Evolutionary conservation across 2,888 invertebrate species (phyloP), one percentile per base, ranked within the genome.

Genomic region (Rhaphigaster nebulosa): DNA sequence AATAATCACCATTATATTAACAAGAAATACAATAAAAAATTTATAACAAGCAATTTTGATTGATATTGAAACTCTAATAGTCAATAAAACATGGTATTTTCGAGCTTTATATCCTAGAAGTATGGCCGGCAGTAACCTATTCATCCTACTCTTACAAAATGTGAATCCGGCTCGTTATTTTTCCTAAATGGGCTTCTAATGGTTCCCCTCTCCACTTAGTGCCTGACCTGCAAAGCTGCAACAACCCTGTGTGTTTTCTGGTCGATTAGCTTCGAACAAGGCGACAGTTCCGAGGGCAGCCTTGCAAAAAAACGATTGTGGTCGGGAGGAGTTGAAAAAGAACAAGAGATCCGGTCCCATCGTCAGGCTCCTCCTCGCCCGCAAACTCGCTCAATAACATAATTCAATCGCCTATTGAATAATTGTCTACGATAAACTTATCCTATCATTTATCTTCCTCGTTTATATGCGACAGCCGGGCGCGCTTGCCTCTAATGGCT

Each of bases 361-460:
- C n/a, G 84, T 6, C 84, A 50, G 84, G 45, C 50, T 41, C 84
- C n/a, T 45, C 45, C 84, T 41, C 41, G 80, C 80, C 80, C 38
- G 34, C 80, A 38, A 45, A 84, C 84, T 84, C n/a, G 45, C 84
- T 84, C 84, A 84, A 84, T 84, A 84, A 84, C 45, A 41, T 84
- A 84, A 84, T 84, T 45, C 84, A 84, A 84, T 84, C 13, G 45
- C 45, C 45, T 45, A 84, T 84, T 84, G 45, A 84, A 84, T 84
- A 84, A 84, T 84, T 84, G 84, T 45, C 45, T 50, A 84, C 45
- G n/a, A 84, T 84, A 84, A 84, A 84, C 45, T 84, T 45, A 0
- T n/a, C n/a, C 84, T 50, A 84, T 50, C 84, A 84, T 84, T 84
- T 84, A 84, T 84, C 84, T 84, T 50, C 84, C 84, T 84, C 45